These are phyloP conservation scores for Piezodorus guildinii DNA, from an alignment of 1,140 invertebrate genomes.

Conservation along the genomic window DNA sequence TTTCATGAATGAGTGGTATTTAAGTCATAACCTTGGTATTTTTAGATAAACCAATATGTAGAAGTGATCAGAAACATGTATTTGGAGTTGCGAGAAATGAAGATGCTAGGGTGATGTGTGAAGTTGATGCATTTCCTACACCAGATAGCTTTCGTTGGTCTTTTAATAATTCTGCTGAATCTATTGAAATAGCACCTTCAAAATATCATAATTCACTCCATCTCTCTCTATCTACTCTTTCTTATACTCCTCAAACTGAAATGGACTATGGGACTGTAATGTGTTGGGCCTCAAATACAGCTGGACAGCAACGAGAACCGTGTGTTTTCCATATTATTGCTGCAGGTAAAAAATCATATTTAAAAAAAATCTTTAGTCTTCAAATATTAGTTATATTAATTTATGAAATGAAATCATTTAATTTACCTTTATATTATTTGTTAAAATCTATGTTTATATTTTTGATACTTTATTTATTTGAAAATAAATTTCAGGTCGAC, in stretches of 20 bases:
- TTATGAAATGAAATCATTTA: not conserved
- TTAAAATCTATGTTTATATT: too few species aligned
- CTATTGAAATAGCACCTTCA: slow-evolving; percentile 55
- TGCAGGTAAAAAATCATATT: slow-evolving; percentile 38
- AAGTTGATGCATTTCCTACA: slow-evolving; percentile 74
- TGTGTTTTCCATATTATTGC: slow-evolving; percentile 62
- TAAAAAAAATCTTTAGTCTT: not conserved
- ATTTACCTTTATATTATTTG: not conserved
- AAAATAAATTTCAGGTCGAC: slow-evolving; percentile 40
- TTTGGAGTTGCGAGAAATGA: slow-evolving; percentile 78
- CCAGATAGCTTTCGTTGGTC: slow-evolving; percentile 77
- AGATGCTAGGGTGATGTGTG: slow-evolving; percentile 64
- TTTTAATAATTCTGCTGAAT: slow-evolving; percentile 77
- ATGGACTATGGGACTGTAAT: slow-evolving; percentile 60
- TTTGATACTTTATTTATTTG: too few species aligned
- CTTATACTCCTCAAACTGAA: slow-evolving; percentile 66
- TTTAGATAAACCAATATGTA: slow-evolving; percentile 76
- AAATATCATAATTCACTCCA: slow-evolving; percentile 46
- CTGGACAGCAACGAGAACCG: slow-evolving; percentile 52
- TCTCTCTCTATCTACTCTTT: slow-evolving; percentile 46
- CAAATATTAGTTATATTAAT: too few species aligned
- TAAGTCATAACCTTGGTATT: slow-evolving; percentile 21
- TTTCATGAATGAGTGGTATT: not conserved
- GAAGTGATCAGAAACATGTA: slow-evolving; percentile 59
- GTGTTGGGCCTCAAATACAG: slow-evolving; percentile 52